Base-by-base conservation (phyloP, 1,140 invertebrate species). In the Penaeus chinensis region DNA sequence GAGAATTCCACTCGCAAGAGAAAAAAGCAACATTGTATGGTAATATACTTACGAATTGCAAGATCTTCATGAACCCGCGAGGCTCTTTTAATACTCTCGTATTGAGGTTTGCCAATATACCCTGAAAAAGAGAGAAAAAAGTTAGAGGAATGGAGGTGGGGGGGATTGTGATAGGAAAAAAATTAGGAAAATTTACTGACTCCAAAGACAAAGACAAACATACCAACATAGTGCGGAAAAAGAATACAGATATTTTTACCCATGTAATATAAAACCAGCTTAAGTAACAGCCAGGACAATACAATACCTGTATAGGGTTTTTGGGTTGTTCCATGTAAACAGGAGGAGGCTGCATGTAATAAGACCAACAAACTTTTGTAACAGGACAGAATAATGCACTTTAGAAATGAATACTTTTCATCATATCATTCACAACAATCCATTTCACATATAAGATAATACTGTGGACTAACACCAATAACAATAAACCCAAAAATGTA, bases 21-120 rank as follows among this genome's bases (percentile, higher is more conserved):
- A 54, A 13, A 54, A 54, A 54, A 54, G 1, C 2, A 13, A 54
- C 54, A 54, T 10, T 54, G 54, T 54, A 16, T 54, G 54, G 54
- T 54, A 54, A 2, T 63, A 24, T 60, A 89, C 89, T 89, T 78
- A 89, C 94, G 91, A 94, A 93, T 92, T 94, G 94, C 76, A 95
- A 90, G 80, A 94, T 91, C 89, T 94, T 92, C 91, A 95, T 94
- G 85, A 95, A 93, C 24, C 94, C 94, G 87, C 94, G 91, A 22
- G 94, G 94, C 90, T 94, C 94, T 89, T 93, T 93, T 89, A 94
- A 93, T 42, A 93, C 93, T 54, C 92, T 91, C 11, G 93, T 91
- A 90, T 94, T 94, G 22, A 94, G 60, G 60, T 63, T 78, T 47
- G 85, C 74, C 62, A 89, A 65, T 37, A 89, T 78, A 27, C 83